These are phyloP conservation scores for Scomber scombrus DNA, from an alignment of 2,113 vertebrate species.

Conservation along the genomic window DNA sequence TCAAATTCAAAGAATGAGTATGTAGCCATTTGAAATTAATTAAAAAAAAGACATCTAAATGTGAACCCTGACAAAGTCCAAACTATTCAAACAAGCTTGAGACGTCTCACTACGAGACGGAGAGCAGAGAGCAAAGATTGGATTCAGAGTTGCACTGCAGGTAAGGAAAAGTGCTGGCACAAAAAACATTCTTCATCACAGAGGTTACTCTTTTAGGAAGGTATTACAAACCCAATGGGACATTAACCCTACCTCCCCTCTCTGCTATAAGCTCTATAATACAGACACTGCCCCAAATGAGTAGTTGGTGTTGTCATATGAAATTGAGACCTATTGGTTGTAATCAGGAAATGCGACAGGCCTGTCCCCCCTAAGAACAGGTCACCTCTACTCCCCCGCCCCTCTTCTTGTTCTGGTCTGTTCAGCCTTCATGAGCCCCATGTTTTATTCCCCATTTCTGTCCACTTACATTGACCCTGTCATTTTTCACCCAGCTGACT, in stretches of 20 bases:
- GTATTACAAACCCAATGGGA: slow-evolving; percentile 59
- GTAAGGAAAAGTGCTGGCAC: slow-evolving; percentile 33
- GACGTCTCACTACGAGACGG: background rate
- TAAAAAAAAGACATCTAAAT: background rate
- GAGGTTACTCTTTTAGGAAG: slow-evolving; percentile 57
- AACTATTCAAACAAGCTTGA: background rate
- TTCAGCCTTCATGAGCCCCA: slow-evolving; percentile 62
- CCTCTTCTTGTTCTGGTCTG: slow-evolving; percentile 47
- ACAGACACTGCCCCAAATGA: slow-evolving; percentile 68
- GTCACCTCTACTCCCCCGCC: slow-evolving; percentile 67
- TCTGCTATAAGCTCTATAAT: slow-evolving; percentile 54
- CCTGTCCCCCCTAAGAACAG: slow-evolving; percentile 59
- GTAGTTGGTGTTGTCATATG: slow-evolving; percentile 74
- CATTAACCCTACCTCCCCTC: slow-evolving; percentile 54
- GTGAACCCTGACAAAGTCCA: background rate
- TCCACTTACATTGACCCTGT: slow-evolving; percentile 64
- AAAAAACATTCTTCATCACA: slow-evolving; percentile 51
- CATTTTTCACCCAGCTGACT: slow-evolving; percentile 76
- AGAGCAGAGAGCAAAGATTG: background rate
- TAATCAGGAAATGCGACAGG: slow-evolving; percentile 75
- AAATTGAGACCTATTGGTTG: slow-evolving; percentile 81
- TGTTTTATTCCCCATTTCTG: slow-evolving; percentile 77
- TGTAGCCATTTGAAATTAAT: background rate
- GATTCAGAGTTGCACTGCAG: slow-evolving; percentile 14
- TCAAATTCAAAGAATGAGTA: background rate